Evolutionary conservation across 2,113 vertebrate genomes (phyloP).

Genomic region (Aleadryas rufinucha): DNA sequence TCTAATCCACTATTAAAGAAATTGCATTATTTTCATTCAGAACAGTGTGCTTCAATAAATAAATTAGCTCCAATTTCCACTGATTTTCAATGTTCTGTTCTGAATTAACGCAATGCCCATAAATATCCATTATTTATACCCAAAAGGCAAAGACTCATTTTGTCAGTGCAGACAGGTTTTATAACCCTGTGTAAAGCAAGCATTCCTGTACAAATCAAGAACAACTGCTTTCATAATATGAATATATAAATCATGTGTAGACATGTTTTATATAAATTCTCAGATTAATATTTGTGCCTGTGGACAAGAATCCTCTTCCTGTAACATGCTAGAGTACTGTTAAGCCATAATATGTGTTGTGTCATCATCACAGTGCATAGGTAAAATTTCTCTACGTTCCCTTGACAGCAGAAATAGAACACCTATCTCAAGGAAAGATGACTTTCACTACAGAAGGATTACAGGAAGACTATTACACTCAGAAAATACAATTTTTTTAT

Average conservation of each 20-base stretch:
- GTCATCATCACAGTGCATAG: background rate
- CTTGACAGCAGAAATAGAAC: background rate
- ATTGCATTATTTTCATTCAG: slow-evolving; percentile 46
- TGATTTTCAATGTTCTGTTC: slow-evolving; percentile 29
- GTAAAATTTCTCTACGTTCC: background rate
- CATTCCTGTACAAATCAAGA: background rate
- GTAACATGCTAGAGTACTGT: background rate
- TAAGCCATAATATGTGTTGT: background rate
- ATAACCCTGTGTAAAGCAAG: background rate
- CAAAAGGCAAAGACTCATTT: background rate
- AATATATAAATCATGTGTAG: background rate
- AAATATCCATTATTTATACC: slow-evolving; percentile 40
- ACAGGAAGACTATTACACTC: background rate
- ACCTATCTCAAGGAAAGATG: background rate
- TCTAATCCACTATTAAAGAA: slow-evolving; percentile 36
- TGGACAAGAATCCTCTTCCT: background rate
- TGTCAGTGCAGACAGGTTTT: background rate
- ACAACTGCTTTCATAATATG: background rate
- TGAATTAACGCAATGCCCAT: background rate
- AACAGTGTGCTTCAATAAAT: slow-evolving; percentile 27
- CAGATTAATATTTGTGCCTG: background rate
- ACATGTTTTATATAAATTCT: background rate
- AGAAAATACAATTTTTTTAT: background rate
- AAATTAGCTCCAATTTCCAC: background rate
- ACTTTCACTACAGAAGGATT: background rate